A percentile compares a stretch with the other conserved stretches of the same genome.
Conservation (phyloP, 2,797 vertebrate species). For the Dicrostonyx torquatus region DNA sequence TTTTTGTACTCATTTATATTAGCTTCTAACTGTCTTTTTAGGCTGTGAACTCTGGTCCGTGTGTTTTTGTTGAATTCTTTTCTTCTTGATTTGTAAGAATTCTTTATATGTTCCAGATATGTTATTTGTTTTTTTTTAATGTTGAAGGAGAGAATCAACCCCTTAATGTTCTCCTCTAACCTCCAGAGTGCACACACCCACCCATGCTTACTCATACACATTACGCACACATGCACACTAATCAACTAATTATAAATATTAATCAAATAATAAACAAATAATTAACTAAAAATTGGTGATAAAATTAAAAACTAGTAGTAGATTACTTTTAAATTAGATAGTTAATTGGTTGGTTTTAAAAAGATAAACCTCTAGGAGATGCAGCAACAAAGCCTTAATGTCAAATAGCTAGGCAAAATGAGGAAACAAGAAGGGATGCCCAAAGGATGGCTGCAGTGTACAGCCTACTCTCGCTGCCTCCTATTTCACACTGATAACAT, state of each 20-base stretch:
- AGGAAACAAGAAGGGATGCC: not conserved
- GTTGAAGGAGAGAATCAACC: not conserved
- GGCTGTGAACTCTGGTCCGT: not conserved
- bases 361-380: not conserved
- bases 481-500: not conserved
- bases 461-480: not conserved
- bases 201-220: not conserved
- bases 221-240: not conserved
- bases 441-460: not conserved
- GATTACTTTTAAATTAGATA: not conserved
- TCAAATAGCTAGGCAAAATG: not conserved
- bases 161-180: not conserved
- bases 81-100: slow-evolving; percentile 1
- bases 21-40: not conserved
- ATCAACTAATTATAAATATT: not conserved
- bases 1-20: not conserved
- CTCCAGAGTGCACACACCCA: not conserved
- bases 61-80: not conserved
- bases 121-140: not conserved
- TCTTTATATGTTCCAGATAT: not conserved
- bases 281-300: not conserved
- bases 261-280: not conserved
- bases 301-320: not conserved
- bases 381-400: not conserved
- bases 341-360: not conserved